Percentiles rank a stretch among this genome's conserved stretches.
These are phyloP conservation scores for Eubasilissa regina DNA, from an alignment of 1,140 invertebrate species.

Conservation along the genomic window DNA sequence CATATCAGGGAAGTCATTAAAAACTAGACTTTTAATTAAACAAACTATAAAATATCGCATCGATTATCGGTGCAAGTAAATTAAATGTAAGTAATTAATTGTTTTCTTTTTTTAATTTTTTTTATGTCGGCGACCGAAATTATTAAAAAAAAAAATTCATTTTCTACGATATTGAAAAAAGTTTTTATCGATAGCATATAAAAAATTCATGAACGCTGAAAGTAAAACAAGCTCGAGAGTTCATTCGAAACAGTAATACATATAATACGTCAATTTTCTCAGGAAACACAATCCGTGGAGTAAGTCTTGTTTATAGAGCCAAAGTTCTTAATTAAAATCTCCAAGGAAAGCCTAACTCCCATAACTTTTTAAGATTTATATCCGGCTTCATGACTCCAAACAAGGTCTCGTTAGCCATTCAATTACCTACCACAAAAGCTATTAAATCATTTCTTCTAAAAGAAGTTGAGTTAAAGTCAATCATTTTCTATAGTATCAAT, in stretches of 20 bases:
- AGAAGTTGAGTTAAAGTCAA: no score
- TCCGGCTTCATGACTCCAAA: background rate
- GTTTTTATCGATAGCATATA: no score
- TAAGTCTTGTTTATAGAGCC: conserved; percentile 14
- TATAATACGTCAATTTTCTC: conserved; percentile 6
- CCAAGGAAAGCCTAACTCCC: background rate
- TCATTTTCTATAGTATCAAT: no score
- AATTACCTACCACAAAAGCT: background rate
- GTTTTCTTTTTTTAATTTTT: no score
- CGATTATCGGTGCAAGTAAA: no score
- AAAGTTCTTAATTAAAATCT: conserved; percentile 25
- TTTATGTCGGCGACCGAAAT: no score
- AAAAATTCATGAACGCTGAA: background rate
- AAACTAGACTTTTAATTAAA: no score
- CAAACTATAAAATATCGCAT: no score
- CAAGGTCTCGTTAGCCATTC: background rate
- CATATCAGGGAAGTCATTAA: no score
- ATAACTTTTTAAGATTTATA: background rate
- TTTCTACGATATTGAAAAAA: no score
- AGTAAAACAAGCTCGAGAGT: background rate
- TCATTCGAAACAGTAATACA: conserved; percentile 11
- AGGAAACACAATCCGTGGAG: conserved; percentile 14
- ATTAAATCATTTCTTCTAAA: background rate
- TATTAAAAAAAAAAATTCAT: no score
- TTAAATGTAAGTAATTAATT: no score